phyloP scores from a whole-genome alignment of 2,113 vertebrate genomes.

The Leptocoma aspasia region DNA sequence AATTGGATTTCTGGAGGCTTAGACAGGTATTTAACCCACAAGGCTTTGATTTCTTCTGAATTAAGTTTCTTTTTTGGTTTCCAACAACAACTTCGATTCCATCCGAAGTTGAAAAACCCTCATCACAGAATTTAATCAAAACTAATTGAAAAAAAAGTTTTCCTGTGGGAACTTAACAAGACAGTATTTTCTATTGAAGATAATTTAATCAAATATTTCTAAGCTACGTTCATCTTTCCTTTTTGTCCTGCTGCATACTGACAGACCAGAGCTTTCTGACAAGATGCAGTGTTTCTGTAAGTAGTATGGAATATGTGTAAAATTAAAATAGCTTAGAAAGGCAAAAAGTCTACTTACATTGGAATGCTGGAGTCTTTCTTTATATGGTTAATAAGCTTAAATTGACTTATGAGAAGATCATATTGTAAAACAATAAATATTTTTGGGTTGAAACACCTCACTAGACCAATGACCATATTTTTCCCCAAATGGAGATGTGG shows the following conservation, averaged over 20 bases:
- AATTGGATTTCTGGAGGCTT: not conserved
- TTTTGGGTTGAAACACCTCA: not conserved
- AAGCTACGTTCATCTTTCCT: not conserved
- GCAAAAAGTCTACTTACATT: not conserved
- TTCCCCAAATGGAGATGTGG: not conserved
- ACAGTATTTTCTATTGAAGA: not conserved
- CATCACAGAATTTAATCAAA: constrained; percentile 26
- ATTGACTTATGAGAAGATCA: not conserved
- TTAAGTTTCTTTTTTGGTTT: not conserved
- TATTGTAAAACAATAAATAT: not conserved
- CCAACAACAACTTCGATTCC: not conserved
- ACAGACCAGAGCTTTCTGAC: not conserved
- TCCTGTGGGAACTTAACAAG: not conserved
- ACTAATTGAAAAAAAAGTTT: not conserved
- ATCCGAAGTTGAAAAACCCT: not conserved
- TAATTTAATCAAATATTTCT: constrained; percentile 35
- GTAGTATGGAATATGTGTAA: not conserved
- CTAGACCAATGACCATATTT: not conserved
- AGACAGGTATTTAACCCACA: not conserved
- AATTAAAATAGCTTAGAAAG: not conserved
- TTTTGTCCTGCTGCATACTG: not conserved
- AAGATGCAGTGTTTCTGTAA: not conserved
- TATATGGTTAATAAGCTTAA: not conserved
- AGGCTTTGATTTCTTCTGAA: not conserved
- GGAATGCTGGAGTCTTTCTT: not conserved